Conservation (phyloP, 2,888 invertebrate genomes). For the Coelopa pilipes region DNA sequence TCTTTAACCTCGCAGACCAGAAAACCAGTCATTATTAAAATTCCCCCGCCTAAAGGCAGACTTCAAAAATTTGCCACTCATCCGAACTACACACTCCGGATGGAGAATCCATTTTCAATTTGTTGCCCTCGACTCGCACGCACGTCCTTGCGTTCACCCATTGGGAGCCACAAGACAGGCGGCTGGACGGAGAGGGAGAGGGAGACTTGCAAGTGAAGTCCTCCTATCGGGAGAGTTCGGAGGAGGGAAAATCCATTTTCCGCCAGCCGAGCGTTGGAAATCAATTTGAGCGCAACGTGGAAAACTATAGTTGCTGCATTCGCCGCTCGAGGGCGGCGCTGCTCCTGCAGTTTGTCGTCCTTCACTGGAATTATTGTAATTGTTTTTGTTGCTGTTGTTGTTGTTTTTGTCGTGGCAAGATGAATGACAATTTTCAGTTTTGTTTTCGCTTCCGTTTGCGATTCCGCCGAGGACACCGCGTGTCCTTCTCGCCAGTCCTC, state of each 20-base stretch:
- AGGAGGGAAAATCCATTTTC: slow-evolving; percentile 43
- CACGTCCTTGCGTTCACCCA: not conserved
- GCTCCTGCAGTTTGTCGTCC: not conserved
- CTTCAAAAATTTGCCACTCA: no score
- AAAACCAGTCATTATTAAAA: not conserved
- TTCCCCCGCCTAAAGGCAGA: not conserved
- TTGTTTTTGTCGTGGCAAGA: slow-evolving; percentile 11
- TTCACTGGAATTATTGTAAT: not conserved
- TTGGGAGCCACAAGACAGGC: not conserved
- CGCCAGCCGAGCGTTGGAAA: slow-evolving; percentile 43
- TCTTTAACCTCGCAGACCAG: not conserved
- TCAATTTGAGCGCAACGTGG: slow-evolving; percentile 40
- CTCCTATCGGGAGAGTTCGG: no score
- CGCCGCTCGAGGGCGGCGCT: slow-evolving; percentile 9
- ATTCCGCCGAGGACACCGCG: no score
- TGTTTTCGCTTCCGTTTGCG: slow-evolving; percentile 30
- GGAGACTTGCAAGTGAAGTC: no score
- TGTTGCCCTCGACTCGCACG: slow-evolving; percentile 24
- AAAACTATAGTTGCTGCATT: slow-evolving; percentile 28
- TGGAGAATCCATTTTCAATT: slow-evolving; percentile 19
- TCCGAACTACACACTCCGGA: no score
- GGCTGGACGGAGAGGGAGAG: not conserved
- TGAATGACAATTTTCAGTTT: slow-evolving; percentile 38
- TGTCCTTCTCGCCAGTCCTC: no score
- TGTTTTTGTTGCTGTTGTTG: not conserved